Base-by-base conservation (phyloP, 2,113 vertebrate genomes). In the Pongo abelii region DNA sequence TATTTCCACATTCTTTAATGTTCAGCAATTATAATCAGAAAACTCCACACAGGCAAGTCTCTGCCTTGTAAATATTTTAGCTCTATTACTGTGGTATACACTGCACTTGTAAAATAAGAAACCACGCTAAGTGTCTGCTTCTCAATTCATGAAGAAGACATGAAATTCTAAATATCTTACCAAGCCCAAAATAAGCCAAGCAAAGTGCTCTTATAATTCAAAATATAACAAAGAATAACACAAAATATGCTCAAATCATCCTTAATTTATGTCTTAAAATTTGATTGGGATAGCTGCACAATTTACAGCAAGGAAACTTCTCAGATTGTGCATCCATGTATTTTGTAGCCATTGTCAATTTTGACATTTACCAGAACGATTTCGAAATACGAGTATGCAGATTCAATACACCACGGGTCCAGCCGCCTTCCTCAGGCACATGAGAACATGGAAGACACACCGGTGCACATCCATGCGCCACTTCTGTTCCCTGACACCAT, bases 381-480 rank as follows among this genome's bases (percentile, higher is more conserved):
- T 67, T 67, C 70, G 64, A 96, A 72, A 10, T 5, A 8, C 27
- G 57, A 30, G 4, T 27, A 14, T 6, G 13, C 13, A 57, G 59
- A 72, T 48, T 64, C 61, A 30, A 20, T 22, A 35, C 27, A 6
- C 27, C 23, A n/a, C 16, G 0, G 6, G 12, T 11, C 50, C 52
- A 3, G 0, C 84, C 30, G 0, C 64, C 18, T 5, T 22, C 48
- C 30, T 9, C 18, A 40, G 13, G 9, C 77, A 55, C 52, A 2
- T 0, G 8, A 23, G 2, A 4, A 17, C 16, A 16, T 9, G 12
- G 69, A 90, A 8, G 2, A 61, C 27, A 35, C 32, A 13, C 3
- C 4, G 30, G 9, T n/a, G 46, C 25, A 1, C 9, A 10, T 2
- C 4, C 2, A 11, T 20, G 0, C 4, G 13, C 59, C 38, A 16